Evolutionary conservation across 1,140 invertebrate species (phyloP).

Genomic region (Hesperophylax magnus): DNA sequence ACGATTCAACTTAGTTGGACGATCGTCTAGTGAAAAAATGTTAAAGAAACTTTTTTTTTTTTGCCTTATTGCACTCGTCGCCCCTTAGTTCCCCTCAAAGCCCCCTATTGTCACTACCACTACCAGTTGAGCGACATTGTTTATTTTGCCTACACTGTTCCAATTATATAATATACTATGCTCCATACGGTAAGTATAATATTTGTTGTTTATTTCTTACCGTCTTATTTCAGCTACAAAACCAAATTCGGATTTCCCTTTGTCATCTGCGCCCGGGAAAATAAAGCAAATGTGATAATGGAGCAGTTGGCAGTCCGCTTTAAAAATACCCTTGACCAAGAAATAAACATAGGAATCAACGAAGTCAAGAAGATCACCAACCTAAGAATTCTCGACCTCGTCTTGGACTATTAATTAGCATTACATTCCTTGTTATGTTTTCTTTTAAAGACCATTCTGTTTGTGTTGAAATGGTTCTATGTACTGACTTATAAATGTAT

Average conservation of each 20-base stretch:
- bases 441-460: not conserved
- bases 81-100: too few relatives aligned
- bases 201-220: constrained; percentile 10
- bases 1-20: too few relatives aligned
- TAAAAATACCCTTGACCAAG: constrained; percentile 70
- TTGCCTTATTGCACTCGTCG: too few relatives aligned
- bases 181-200: constrained; percentile 37
- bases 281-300: constrained; percentile 75
- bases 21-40: too few relatives aligned
- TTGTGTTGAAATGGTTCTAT: constrained; percentile 17
- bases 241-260: constrained; percentile 80
- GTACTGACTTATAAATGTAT: not conserved
- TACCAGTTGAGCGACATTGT: too few relatives aligned
- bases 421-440: not conserved
- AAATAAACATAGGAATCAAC: constrained; percentile 73
- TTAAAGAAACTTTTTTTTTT: too few relatives aligned
- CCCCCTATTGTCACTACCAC: too few relatives aligned
- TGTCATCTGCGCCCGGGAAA: constrained; percentile 78
- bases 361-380: constrained; percentile 81
- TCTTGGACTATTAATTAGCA: constrained; percentile 59
- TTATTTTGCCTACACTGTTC: too few relatives aligned
- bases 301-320: constrained; percentile 71
- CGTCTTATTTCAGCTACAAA: constrained; percentile 71
- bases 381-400: constrained; percentile 73
- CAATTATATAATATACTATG: too few relatives aligned